Evolutionary conservation across 2,888 invertebrate genomes (phyloP), one percentile per base, ranked within the genome.

Genomic region (Nipponacmea schrenckii): DNA sequence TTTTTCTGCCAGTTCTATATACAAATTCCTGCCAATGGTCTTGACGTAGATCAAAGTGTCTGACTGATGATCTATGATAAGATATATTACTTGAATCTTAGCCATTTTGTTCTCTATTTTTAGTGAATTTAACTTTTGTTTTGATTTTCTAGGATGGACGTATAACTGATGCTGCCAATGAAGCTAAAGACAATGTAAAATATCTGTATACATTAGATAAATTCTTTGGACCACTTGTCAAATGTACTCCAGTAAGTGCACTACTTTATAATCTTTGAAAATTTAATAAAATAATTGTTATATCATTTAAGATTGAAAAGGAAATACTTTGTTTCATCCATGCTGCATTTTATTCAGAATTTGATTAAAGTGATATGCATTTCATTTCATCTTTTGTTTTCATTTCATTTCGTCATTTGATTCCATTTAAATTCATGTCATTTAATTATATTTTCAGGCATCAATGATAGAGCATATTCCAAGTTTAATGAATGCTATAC

Each of bases 131-230:
- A 39, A 56, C 24, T 12, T 56, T 56, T 7, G 20, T 24, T 56
- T 70, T 62, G 24, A 48, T 56, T 31, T 71, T 75, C 0, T 77
- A 88, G 86, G 97, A 97, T 86, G 93, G 94, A 73, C 95, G 96
- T 87, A 95, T 97, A 44, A 96, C 95, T 0, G 96, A 95, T 86
- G 96, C 96, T 85, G 96, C 96, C 87, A 97, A 96, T 85, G 97
- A 98, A 88, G 96, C 97, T 0, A 94, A 95, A 80, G 97, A 97
- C 88, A 98, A 97, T 86, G 96, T 97, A 0, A 97, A 96, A 86
- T 97, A 96, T 83, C 95, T 97, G 72, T 94, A 95, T 86, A 95
- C 96, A 0, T 92, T 97, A 91, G 97, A 97, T 88, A 95, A 95
- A 81, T 96, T 96, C 86, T 97, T 97, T 82, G 97, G 97, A 86